Evolutionary conservation across 2,888 invertebrate genomes (phyloP).

Genomic region (Amaurobius ferox): DNA sequence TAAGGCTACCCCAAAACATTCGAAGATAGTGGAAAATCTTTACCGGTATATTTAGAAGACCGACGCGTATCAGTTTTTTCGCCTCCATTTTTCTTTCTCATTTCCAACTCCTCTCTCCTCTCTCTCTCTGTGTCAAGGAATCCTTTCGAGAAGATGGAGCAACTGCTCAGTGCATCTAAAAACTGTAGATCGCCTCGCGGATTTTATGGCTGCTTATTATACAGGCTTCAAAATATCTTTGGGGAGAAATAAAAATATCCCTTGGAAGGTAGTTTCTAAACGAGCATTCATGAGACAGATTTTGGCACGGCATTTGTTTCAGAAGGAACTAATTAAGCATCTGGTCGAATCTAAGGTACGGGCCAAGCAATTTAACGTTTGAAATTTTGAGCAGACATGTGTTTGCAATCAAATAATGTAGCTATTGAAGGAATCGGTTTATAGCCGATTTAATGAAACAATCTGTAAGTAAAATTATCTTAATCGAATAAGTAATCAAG

Average conservation of each 20-base stretch:
- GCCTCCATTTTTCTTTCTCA: not conserved
- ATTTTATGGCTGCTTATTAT: conserved; percentile 13
- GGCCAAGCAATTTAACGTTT: no score
- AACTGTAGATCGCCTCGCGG: not conserved
- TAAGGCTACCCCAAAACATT: not conserved
- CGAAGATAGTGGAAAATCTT: not conserved
- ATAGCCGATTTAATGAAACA: no score
- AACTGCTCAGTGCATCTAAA: conserved; percentile 2
- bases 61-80: not conserved
- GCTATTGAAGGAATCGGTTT: no score
- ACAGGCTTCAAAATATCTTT: not conserved
- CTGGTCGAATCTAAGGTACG: no score
- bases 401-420: no score
- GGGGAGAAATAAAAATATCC: not conserved
- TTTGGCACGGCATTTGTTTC: no score
- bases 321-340: no score
- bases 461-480: no score
- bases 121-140: not conserved
- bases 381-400: no score
- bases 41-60: not conserved
- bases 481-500: no score
- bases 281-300: no score
- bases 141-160: conserved; percentile 6
- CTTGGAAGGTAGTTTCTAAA: not conserved
- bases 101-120: not conserved